These are phyloP conservation scores for Scalopus aquaticus DNA, from an alignment of 2,113 vertebrate genomes.

Conservation along the genomic window DNA sequence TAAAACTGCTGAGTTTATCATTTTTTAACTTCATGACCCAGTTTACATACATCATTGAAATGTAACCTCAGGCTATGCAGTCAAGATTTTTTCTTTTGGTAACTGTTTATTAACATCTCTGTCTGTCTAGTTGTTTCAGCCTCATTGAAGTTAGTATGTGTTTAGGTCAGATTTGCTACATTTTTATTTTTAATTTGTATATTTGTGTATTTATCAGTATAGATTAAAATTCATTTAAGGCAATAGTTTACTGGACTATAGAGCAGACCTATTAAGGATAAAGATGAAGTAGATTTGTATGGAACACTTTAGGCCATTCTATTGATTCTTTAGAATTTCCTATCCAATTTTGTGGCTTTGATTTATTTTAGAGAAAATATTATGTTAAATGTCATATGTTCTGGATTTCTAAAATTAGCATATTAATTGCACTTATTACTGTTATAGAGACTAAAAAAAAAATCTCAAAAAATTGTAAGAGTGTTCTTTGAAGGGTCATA, in stretches of 20 bases:
- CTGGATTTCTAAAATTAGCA: background rate
- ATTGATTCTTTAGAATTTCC: background rate
- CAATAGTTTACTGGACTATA: conserved; percentile 8
- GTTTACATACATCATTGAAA: conserved; percentile 58
- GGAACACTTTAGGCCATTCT: background rate
- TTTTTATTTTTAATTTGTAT: background rate
- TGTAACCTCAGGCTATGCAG: conserved; percentile 34
- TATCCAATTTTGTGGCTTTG: background rate
- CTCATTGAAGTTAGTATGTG: background rate
- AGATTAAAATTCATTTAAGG: background rate
- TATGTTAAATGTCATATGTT: background rate
- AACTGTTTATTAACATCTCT: conserved; percentile 58
- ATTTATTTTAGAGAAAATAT: background rate
- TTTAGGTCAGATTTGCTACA: background rate
- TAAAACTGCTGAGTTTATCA: conserved; percentile 68
- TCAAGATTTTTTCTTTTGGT: conserved; percentile 50
- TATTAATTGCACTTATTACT: background rate
- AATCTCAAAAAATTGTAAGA: background rate
- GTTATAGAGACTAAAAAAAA: background rate
- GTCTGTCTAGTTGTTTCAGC: background rate
- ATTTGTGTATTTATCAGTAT: background rate
- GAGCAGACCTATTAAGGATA: background rate
- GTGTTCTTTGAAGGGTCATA: background rate
- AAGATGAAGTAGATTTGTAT: background rate
- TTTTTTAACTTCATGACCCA: conserved; percentile 65